These are phyloP conservation scores for Vireo altiloquus DNA, from an alignment of 2,113 vertebrate species.

Conservation along the genomic window DNA sequence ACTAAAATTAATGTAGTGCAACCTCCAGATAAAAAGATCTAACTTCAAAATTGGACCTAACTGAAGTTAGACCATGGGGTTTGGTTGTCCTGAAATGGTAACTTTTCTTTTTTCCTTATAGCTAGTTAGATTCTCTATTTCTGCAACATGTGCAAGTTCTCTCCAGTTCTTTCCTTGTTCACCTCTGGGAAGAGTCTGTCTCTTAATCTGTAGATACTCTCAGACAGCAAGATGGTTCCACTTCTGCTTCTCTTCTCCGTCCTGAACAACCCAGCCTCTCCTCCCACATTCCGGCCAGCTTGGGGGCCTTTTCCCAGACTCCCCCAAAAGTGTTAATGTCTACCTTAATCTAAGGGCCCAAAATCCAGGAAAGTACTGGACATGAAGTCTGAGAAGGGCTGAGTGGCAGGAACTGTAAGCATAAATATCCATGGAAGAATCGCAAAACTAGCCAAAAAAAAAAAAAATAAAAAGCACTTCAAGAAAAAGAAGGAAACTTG, in stretches of 20 bases:
- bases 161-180: background rate
- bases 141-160: background rate
- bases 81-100: background rate
- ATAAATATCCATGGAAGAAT: background rate
- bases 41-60: background rate
- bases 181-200: background rate
- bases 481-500: fast-evolving
- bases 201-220: background rate
- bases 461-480: too few relatives aligned
- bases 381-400: background rate
- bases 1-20: background rate
- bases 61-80: background rate
- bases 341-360: background rate
- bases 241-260: background rate
- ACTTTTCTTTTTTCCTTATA: background rate
- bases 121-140: background rate
- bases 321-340: background rate
- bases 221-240: background rate
- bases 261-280: background rate
- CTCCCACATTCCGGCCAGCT: background rate
- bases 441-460: background rate
- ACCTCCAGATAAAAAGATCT: background rate
- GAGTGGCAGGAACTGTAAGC: background rate
- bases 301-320: background rate
- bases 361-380: background rate